Evolutionary conservation across 2,888 invertebrate genomes (phyloP).

Genomic region (Auanema freiburgensis): DNA sequence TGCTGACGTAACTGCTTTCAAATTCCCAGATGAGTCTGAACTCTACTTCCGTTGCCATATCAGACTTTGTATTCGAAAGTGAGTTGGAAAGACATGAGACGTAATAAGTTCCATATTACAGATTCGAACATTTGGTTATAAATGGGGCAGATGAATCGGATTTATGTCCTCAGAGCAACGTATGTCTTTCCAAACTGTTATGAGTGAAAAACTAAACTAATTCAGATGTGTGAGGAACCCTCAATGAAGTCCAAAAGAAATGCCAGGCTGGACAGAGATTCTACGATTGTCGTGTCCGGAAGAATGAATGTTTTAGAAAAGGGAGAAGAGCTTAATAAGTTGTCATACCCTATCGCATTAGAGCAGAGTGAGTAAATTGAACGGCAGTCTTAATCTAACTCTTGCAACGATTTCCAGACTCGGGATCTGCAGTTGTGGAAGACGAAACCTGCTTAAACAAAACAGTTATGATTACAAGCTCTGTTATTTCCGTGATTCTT

Average conservation of each 20-base stretch:
- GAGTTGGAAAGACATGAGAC: background rate
- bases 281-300: background rate
- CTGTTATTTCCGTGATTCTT: too few species aligned
- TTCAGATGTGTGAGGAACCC: background rate
- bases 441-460: too few species aligned
- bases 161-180: background rate
- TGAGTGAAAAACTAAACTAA: background rate
- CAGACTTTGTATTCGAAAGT: slow-evolving; percentile 17
- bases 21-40: slow-evolving; percentile 20
- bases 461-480: too few species aligned
- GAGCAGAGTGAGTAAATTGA: background rate
- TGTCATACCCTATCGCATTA: background rate
- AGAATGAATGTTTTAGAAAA: background rate
- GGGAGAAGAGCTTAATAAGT: background rate
- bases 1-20: slow-evolving; percentile 23
- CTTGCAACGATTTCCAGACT: background rate
- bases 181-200: background rate
- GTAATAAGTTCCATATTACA: background rate
- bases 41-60: slow-evolving; percentile 19
- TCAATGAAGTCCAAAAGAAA: background rate
- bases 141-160: background rate
- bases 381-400: background rate
- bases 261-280: background rate
- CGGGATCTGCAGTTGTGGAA: background rate
- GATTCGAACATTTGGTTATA: slow-evolving; percentile 1